Percentiles rank a stretch among this genome's conserved stretches.
phyloP scores from a whole-genome alignment of 2,888 invertebrate genomes.

The Willowsia nigromaculata region DNA sequence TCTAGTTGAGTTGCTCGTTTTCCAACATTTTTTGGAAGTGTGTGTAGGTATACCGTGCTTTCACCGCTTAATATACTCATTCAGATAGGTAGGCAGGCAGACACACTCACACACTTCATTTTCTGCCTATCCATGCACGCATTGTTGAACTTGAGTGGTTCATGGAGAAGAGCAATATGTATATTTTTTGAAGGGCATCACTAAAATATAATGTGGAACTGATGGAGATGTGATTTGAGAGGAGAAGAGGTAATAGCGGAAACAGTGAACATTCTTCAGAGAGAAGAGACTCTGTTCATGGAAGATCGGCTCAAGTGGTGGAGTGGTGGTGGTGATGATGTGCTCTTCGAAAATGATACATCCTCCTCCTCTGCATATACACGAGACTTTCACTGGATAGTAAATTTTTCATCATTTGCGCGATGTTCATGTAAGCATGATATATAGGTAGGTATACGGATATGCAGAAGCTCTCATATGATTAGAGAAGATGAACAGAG shows the following conservation, averaged over 20 bases:
- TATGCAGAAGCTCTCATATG: too few relatives aligned
- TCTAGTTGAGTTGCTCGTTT: conserved; percentile 20
- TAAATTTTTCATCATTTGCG: neutral
- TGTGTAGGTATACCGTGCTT: too few relatives aligned
- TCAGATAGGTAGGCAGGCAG: too few relatives aligned
- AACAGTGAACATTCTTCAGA: neutral
- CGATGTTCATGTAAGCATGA: neutral
- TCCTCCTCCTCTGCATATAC: neutral
- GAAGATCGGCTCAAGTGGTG: neutral
- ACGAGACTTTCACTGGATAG: neutral
- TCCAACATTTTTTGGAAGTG: too few relatives aligned
- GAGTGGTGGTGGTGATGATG: neutral
- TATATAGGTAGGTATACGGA: too few relatives aligned
- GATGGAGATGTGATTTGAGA: neutral
- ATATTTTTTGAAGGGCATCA: neutral
- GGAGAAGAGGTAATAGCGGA: neutral
- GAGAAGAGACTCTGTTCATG: neutral
- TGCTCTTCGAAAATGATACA: neutral
- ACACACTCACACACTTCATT: neutral
- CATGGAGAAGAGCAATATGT: conserved; percentile 10
- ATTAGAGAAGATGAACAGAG: too few relatives aligned
- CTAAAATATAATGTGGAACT: neutral
- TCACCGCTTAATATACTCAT: too few relatives aligned
- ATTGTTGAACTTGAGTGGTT: conserved; percentile 13
- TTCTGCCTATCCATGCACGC: conserved; percentile 3